A percentile compares a stretch with the other conserved stretches of the same genome.
Evolutionary conservation across 2,888 invertebrate genomes (phyloP).

Genomic region (Lissocephala sabroskyi): DNA sequence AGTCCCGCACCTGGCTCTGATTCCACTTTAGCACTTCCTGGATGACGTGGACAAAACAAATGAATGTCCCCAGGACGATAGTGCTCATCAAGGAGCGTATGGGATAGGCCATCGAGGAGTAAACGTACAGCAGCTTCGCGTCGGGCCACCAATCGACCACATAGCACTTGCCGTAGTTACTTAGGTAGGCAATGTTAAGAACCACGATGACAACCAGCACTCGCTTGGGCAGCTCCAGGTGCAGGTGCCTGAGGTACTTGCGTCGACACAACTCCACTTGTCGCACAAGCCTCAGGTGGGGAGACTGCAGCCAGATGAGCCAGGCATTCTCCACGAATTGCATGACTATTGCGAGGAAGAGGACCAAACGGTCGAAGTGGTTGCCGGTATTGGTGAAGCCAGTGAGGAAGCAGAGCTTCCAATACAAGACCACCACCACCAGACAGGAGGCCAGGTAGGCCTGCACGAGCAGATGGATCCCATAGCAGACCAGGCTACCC

Average conservation of each 20-base stretch:
- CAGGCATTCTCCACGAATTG: conserved; percentile 46
- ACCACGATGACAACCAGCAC: conserved; percentile 23
- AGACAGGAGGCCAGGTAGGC: conserved; percentile 27
- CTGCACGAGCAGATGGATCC: conserved; percentile 36
- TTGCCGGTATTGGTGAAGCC: conserved; percentile 41
- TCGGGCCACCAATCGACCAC: conserved; percentile 24
- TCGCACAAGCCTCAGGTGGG: conserved; percentile 37
- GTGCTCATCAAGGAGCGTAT: conserved; percentile 35
- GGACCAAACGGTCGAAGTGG: conserved; percentile 40
- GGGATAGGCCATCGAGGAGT: conserved; percentile 34
- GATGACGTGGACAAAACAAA: conserved; percentile 34
- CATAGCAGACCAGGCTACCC: conserved; percentile 33
- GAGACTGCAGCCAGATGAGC: conserved; percentile 37
- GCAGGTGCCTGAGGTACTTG: conserved; percentile 15
- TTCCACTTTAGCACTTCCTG: conserved; percentile 28
- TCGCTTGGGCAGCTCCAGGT: conserved; percentile 25
- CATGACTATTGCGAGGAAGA: conserved; percentile 29
- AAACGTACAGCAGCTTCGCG: conserved; percentile 15
- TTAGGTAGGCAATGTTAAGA: conserved; percentile 26
- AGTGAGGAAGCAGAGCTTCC: conserved; percentile 23
- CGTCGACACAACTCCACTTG: conserved; percentile 33
- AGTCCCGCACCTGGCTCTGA: conserved; percentile 20
- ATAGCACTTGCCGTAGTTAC: conserved; percentile 25
- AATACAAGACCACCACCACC: conserved; percentile 21
- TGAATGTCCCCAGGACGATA: conserved; percentile 39